Evolutionary conservation across 1,140 invertebrate species (phyloP).

Genomic region (Lerema accius): DNA sequence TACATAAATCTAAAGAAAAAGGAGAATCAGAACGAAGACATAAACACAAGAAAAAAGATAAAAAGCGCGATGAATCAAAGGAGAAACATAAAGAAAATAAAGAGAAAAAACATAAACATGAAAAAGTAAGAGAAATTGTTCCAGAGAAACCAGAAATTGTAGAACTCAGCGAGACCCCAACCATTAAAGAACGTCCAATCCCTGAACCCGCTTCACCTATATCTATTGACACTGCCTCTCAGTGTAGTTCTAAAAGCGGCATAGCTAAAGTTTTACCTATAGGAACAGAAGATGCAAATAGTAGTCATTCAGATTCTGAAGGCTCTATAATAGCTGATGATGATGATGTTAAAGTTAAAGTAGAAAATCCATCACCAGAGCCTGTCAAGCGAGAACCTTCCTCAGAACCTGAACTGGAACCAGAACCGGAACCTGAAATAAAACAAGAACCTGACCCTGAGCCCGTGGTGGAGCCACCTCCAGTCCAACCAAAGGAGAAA

Average conservation of each 20-base stretch:
- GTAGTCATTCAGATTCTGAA: conserved; percentile 76
- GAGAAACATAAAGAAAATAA: conserved; percentile 83
- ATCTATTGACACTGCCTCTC: conserved; percentile 79
- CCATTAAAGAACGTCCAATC: conserved; percentile 67
- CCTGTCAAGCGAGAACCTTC: conserved; percentile 65
- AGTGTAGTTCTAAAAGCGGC: conserved; percentile 80
- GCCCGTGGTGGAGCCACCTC: conserved; percentile 56
- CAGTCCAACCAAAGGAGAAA: conserved; percentile 76
- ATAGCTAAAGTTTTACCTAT: conserved; percentile 60
- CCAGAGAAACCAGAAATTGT: conserved; percentile 72
- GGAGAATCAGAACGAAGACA: conserved; percentile 78
- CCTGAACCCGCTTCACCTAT: conserved; percentile 76
- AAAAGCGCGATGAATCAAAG: conserved; percentile 80
- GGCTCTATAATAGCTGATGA: conserved; percentile 69
- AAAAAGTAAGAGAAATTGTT: conserved; percentile 79
- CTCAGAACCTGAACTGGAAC: conserved; percentile 66
- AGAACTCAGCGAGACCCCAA: conserved; percentile 66
- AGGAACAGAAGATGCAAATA: conserved; percentile 64
- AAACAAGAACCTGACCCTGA: conserved; percentile 58
- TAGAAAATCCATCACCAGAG: conserved; percentile 68
- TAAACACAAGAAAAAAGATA: conserved; percentile 83
- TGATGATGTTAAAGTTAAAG: conserved; percentile 68
- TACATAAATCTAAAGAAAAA: conserved; percentile 77
- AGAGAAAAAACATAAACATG: conserved; percentile 85
- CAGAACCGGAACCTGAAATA: conserved; percentile 64